These are phyloP conservation scores for Acanthoscelides obtectus DNA, from an alignment of 2,888 invertebrate genomes.

Conservation along the genomic window DNA sequence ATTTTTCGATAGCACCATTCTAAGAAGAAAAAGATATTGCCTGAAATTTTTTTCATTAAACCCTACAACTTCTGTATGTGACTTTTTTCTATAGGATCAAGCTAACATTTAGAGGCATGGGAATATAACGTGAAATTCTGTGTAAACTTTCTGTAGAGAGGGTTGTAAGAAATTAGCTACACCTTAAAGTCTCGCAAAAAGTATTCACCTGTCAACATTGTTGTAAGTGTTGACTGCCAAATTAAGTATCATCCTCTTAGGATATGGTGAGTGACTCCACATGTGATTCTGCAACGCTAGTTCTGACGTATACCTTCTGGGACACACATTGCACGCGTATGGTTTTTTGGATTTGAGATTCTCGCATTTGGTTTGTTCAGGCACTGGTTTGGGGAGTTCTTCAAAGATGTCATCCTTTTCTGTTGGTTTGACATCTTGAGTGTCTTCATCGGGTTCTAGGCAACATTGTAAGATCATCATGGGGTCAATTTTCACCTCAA, in stretches of 20 bases:
- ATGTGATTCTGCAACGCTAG: slow-evolving; percentile 27
- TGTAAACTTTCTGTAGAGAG: too few relatives aligned
- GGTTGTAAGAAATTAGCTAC: too few relatives aligned
- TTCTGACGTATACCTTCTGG: slow-evolving; percentile 27
- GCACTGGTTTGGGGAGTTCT: slow-evolving; percentile 6
- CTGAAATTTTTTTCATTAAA: too few relatives aligned
- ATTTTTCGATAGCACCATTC: too few relatives aligned
- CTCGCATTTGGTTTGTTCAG: slow-evolving; percentile 21
- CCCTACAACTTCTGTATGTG: too few relatives aligned
- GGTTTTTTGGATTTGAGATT: slow-evolving; percentile 26
- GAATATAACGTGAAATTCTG: too few relatives aligned
- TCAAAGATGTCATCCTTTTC: slow-evolving; percentile 32
- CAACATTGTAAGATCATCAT: slow-evolving; percentile 62
- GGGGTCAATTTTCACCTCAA: slow-evolving; percentile 67
- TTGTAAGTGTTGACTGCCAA: slow-evolving; percentile 1
- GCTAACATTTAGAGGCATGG: too few relatives aligned
- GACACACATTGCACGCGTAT: slow-evolving; percentile 27
- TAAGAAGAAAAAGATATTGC: too few relatives aligned
- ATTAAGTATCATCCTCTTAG: slow-evolving; percentile 23
- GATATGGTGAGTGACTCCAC: slow-evolving; percentile 22
- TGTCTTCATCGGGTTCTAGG: slow-evolving; percentile 41
- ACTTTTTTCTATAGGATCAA: too few relatives aligned
- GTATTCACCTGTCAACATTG: slow-evolving; percentile 1
- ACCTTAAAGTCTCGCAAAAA: too few relatives aligned
- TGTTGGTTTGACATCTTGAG: slow-evolving; percentile 22